Conservation (phyloP, 30 jellyfish, hydroid and myxozoan species). For the Nemopilema nomurai region DNA sequence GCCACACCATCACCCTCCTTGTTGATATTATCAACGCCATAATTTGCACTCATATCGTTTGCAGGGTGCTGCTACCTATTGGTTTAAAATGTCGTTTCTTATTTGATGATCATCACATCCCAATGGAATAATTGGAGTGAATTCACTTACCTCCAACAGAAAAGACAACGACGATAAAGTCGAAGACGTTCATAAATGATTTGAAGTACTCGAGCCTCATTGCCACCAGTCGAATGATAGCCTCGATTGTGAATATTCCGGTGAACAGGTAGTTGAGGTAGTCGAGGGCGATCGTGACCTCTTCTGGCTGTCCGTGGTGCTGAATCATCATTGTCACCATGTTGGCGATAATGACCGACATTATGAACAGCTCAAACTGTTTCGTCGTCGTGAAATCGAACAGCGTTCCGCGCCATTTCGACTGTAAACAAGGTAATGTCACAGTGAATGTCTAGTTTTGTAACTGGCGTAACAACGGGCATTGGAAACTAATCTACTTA, state of each 20-base stretch:
- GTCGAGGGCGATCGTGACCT: constrained; percentile 85
- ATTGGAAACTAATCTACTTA: no score
- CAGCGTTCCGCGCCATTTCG: constrained; percentile 96
- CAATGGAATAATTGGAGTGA: no score
- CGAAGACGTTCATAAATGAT: constrained; percentile 90
- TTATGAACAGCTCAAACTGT: constrained; percentile 93
- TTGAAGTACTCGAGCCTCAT: constrained; percentile 93
- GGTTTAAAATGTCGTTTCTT: no score
- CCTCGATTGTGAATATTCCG: constrained; percentile 93
- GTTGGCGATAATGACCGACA: constrained; percentile 94
- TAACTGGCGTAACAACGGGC: no score
- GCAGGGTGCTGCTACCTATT: no score
- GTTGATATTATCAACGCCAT: no score
- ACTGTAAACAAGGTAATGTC: constrained; percentile 66
- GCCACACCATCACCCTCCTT: no score
- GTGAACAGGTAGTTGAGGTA: constrained; percentile 91
- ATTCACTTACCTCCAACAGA: constrained; percentile 85
- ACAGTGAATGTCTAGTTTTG: no score
- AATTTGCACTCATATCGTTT: no score
- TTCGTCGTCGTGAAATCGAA: constrained; percentile 89
- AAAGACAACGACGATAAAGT: constrained; percentile 80
- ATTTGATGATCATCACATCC: no score
- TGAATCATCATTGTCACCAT: constrained; percentile 98
- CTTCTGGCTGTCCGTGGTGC: constrained; percentile 80
- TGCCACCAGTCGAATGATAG: constrained; percentile 75